Evolutionary conservation across 2,888 invertebrate species (phyloP), one percentile per base, ranked within the genome.

Genomic region (Terebella lapidaria): DNA sequence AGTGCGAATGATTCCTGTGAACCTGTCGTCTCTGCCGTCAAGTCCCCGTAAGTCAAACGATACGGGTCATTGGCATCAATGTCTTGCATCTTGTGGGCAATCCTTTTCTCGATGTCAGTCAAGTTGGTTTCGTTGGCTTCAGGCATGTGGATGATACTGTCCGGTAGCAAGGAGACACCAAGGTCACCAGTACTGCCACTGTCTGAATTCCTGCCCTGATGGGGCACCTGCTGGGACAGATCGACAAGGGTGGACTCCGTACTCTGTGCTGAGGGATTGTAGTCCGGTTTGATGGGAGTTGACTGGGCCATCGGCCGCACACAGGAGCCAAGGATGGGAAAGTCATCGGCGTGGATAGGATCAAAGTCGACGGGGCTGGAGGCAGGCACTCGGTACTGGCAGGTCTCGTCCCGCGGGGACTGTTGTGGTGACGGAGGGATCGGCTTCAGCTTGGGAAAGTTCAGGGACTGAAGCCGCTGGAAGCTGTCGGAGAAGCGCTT

Each of bases 401-500:
- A 58, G n/a, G 58, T 62, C 22, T 59, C 58, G 4, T 56, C 28
- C 10, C 53, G 53, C 22, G 46, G 25, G n/a, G 24, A 42, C 10
- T 55, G 35, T 28, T 59, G 51, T 2, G 73, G 75, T 0, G 73
- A 74, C 59, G 71, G 73, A 35, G 69, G 67, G 26, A 73, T 74
- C 18, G 74, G 69, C 54, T 68, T 70, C 56, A 74, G 61, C 20
- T 61, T 63, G n/a, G 63, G 62, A 35, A 67, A 65, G 25, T 66
- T 62, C 24, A 69, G 64, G 46, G 67, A 57, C 29, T 62, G 42
- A n/a, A 51, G 56, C 42, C 29, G 5, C 26, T 62, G 65, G 53
- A 59, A 66, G 20, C 65, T 61, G 51, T 63, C 26, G 1, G 58
- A 46, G 4, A 56, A 45, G 54, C 58, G 53, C 25, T 53, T 42